These are phyloP conservation scores for Enhydra lutris DNA, from an alignment of 2,113 vertebrate genomes.

Conservation along the genomic window DNA sequence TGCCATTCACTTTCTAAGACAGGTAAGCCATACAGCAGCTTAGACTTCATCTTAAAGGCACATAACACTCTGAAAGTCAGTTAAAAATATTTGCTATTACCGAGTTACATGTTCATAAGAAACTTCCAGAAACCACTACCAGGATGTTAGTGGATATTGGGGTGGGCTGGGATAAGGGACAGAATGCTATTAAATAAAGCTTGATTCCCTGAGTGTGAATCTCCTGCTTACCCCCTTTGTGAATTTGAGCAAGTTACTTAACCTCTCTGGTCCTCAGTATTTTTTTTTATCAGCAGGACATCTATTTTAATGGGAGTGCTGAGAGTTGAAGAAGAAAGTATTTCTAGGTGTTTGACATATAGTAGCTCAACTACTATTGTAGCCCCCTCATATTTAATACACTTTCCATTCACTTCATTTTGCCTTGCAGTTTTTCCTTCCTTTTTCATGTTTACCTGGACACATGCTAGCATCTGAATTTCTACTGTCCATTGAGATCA, in stretches of 20 bases:
- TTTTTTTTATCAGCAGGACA: not conserved
- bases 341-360: not conserved
- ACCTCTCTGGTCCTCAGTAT: not conserved
- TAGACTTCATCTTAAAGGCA: not conserved
- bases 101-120: not conserved
- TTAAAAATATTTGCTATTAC: not conserved
- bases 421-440: not conserved
- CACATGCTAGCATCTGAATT: not conserved
- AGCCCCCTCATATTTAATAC: not conserved
- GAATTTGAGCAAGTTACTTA: not conserved
- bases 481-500: not conserved
- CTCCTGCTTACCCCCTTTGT: not conserved
- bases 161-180: rapidly evolving
- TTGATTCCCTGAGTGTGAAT: not conserved
- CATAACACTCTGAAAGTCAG: not conserved
- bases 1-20: not conserved
- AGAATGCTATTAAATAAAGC: not conserved
- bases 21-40: not conserved
- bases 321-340: not conserved
- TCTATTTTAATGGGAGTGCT: not conserved
- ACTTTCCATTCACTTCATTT: not conserved
- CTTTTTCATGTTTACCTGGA: not conserved
- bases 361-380: not conserved
- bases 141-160: not conserved
- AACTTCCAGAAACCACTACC: not conserved